A percentile compares a stretch with the other conserved stretches of the same genome.
Evolutionary conservation across 2,797 vertebrate genomes (phyloP).

Genomic region (Neopelma chrysocephalum): DNA sequence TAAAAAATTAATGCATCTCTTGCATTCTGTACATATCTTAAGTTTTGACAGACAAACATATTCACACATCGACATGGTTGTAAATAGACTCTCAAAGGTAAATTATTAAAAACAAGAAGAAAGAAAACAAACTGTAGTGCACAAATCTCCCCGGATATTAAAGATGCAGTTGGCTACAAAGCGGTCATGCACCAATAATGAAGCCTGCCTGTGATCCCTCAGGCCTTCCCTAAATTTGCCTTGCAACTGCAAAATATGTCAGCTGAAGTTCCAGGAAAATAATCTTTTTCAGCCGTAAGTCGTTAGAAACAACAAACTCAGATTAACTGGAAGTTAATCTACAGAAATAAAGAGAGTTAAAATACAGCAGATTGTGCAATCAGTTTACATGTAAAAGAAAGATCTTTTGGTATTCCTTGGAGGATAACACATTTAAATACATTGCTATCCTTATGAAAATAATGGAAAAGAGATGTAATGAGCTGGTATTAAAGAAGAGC

Average conservation of each 20-base stretch:
- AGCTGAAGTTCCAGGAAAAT: conserved; percentile 35
- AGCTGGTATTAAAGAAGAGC: background rate
- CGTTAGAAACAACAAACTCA: conserved; percentile 36
- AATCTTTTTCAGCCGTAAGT: background rate
- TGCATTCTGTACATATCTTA: conserved; percentile 53
- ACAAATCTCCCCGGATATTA: conserved; percentile 69
- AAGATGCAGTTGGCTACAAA: conserved; percentile 70
- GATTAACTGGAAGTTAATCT: conserved; percentile 66
- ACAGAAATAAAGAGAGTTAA: background rate
- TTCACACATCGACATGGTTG: conserved; percentile 40
- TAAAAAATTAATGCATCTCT: conserved; percentile 71
- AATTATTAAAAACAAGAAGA: conserved; percentile 77
- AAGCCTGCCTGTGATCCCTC: conserved; percentile 62
- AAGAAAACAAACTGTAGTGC: conserved; percentile 60
- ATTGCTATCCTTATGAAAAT: background rate
- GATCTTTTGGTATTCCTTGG: background rate
- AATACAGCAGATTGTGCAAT: conserved; percentile 7
- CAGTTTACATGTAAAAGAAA: background rate
- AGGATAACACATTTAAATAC: conserved; percentile 8
- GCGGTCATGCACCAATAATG: conserved; percentile 62
- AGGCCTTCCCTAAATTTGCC: conserved; percentile 64
- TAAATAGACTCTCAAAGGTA: conserved; percentile 71
- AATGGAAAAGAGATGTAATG: background rate
- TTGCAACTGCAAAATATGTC: conserved; percentile 64
- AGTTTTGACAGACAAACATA: conserved; percentile 72